Evolutionary conservation across 2,797 vertebrate species (phyloP), one percentile per base, ranked within the genome.

Genomic region (Allenopithecus nigroviridis): DNA sequence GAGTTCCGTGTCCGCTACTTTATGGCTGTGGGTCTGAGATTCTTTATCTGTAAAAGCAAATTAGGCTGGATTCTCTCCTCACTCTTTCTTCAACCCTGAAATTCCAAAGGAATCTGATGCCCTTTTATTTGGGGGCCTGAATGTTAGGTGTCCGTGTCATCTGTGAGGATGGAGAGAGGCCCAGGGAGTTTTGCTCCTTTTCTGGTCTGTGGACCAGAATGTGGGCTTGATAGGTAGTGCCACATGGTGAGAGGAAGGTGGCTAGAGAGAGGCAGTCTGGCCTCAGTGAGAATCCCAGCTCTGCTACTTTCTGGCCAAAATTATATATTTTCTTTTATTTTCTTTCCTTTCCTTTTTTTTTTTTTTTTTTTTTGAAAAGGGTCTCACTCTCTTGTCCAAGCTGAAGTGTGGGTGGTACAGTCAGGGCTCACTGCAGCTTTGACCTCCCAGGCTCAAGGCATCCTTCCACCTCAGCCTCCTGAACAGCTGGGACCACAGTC

Each of bases 171-270:
- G 6, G 57, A 46, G 64, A 46, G 64, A 84, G 41, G 74, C 55
- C 64, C 14, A 28, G 46, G 5, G 24, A 33, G 17, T 90, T 14
- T 50, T 85, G 50, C 91, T 22, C 24, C n/a, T 70, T 96, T 2
- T 1, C 21, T 36, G 48, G 13, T 96, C 12, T 0, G 0, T 7
- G 39, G 79, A 10, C 61, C 24, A 24, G 53, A 4, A 13, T 2
- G 4, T 36, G 70, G n/a, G 50, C 36, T 17, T 24, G 30, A 21
- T n/a, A 22, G 41, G 36, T 13, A 2, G 55, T 16, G 46, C 28
- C 1, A 0, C 26, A 3, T 53, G 28, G 1, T 41, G 43, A 83
- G 13, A 33, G 50, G 64, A 59, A 41, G 16, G 30, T 13, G 0
- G 21, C 80, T 24, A 0, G 50, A 6, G 19, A 26, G 26, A 24